A percentile compares a stretch with the other conserved stretches of the same genome.
Evolutionary conservation across 2,888 invertebrate genomes (phyloP).

Genomic region (Parnassius apollo): DNA sequence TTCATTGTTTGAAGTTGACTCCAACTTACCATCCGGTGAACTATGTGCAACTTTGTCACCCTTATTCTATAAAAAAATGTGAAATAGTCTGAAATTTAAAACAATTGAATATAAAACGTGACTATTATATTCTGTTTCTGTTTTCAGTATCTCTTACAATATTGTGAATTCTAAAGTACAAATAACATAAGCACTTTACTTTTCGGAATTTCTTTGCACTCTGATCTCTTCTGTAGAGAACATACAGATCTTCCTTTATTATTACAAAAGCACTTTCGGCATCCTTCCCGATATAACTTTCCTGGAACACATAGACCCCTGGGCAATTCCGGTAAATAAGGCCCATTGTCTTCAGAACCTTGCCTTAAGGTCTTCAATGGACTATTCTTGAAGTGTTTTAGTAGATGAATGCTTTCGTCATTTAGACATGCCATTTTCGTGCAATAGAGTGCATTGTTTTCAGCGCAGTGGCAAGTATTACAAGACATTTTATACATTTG

Average conservation of each 20-base stretch:
- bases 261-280: constrained; percentile 53
- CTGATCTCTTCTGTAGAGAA: constrained; percentile 20
- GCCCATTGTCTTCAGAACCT: background rate
- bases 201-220: constrained; percentile 30
- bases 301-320: constrained; percentile 48
- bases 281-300: constrained; percentile 45
- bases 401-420: constrained; percentile 7
- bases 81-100: no score
- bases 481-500: constrained; percentile 53
- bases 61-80: no score
- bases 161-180: background rate
- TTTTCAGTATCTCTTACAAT: no score
- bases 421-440: constrained; percentile 59
- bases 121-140: no score
- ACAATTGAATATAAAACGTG: no score
- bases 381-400: background rate
- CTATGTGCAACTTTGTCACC: no score
- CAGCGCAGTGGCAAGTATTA: constrained; percentile 58
- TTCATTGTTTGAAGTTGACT: no score
- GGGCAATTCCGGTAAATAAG: constrained; percentile 32
- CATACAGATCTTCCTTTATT: constrained; percentile 35
- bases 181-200: constrained; percentile 32
- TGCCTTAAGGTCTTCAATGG: background rate
- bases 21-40: no score
- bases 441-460: constrained; percentile 50